Conservation (phyloP, 2,113 vertebrate species). For the Uria lomvia region DNA sequence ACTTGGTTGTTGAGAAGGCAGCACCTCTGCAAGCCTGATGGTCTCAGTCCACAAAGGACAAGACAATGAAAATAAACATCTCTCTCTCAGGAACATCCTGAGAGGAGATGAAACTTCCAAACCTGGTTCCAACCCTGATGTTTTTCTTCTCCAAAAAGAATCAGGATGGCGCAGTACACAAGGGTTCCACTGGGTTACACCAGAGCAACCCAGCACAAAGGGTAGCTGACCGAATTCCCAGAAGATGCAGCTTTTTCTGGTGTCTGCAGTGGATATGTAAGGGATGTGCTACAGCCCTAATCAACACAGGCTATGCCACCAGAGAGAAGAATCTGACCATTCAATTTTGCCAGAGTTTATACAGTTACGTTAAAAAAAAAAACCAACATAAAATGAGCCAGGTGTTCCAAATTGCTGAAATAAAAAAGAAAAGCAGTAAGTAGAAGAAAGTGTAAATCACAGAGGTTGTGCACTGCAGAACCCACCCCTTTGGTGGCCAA, state of each 20-base stretch:
- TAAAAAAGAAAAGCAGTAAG: neutral
- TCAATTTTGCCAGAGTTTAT: neutral
- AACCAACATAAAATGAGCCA: neutral
- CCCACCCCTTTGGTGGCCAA: neutral
- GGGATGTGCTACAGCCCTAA: neutral
- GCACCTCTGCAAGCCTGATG: neutral
- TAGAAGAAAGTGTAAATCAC: neutral
- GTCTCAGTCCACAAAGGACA: neutral
- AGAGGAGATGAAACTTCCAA: neutral
- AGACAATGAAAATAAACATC: neutral
- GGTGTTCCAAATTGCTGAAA: neutral
- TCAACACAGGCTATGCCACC: neutral
- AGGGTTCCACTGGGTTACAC: neutral
- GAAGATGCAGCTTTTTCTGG: neutral
- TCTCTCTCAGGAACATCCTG: neutral
- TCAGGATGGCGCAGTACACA: neutral
- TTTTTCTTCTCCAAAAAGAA: neutral
- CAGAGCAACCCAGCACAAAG: neutral
- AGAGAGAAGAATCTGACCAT: neutral
- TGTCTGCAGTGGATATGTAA: neutral
- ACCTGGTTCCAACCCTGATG: neutral
- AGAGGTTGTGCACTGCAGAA: neutral
- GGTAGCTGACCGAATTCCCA: neutral
- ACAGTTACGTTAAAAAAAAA: neutral
- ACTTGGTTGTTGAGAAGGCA: no score